A percentile compares a stretch with the other conserved stretches of the same genome.
phyloP scores from a whole-genome alignment of 2,888 invertebrate genomes.

The Perithous albicinctus region DNA sequence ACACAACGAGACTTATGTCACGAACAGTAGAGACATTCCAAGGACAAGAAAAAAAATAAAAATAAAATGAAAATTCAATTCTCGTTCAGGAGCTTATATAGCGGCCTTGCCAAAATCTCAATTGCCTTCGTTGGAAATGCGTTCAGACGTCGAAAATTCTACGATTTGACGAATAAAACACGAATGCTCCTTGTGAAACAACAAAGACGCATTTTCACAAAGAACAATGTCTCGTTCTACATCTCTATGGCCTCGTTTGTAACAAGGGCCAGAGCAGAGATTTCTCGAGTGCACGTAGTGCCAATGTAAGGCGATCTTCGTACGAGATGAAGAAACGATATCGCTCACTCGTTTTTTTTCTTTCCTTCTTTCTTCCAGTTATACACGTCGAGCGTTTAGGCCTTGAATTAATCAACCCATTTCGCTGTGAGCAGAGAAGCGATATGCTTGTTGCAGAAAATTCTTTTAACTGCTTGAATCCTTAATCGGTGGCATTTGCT shows the following conservation, averaged over 20 bases:
- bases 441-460: neutral
- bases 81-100: neutral
- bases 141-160: neutral
- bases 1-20: neutral
- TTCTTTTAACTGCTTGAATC: neutral
- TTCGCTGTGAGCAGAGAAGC: neutral
- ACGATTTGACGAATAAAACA: neutral
- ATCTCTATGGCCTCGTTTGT: neutral
- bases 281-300: neutral
- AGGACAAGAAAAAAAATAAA: neutral
- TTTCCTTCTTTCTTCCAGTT: neutral
- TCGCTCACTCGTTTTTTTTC: neutral
- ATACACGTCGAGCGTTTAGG: constrained; percentile 1
- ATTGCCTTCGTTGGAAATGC: neutral
- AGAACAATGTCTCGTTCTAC: constrained; percentile 3
- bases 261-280: neutral
- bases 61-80: neutral
- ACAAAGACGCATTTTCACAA: neutral
- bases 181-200: neutral
- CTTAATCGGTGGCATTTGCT: neutral
- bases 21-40: neutral
- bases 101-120: neutral
- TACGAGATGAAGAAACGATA: constrained; percentile 5
- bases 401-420: constrained; percentile 31
- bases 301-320: constrained; percentile 17